These are phyloP conservation scores for Catostomus latipinnis DNA, from an alignment of 2,797 vertebrate species.

Conservation along the genomic window DNA sequence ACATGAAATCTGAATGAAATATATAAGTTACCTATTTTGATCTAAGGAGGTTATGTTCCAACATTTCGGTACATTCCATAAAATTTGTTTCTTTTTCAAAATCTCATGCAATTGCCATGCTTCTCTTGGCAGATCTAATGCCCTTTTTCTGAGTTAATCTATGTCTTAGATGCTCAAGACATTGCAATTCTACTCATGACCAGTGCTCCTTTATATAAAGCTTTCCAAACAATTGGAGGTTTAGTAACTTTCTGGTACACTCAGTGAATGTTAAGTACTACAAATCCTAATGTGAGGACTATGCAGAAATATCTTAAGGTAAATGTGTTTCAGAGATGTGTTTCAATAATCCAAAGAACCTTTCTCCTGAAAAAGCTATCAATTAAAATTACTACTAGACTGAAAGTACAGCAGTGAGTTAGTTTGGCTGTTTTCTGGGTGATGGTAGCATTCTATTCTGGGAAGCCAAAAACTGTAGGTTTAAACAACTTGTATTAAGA, in stretches of 20 bases:
- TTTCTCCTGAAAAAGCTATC: too few species aligned
- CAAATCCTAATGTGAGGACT: too few species aligned
- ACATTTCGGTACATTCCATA: background rate
- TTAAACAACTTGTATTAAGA: too few species aligned
- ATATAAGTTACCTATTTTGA: background rate
- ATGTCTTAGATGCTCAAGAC: background rate
- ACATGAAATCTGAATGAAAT: background rate
- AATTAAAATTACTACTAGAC: too few species aligned
- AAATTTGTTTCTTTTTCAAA: background rate
- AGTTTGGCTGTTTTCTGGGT: too few species aligned
- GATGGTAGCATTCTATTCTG: too few species aligned
- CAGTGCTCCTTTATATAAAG: conserved; percentile 35
- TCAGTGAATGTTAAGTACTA: conserved; percentile 22
- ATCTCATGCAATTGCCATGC: background rate
- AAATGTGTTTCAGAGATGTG: too few species aligned
- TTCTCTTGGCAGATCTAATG: background rate
- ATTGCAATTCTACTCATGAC: conserved; percentile 36
- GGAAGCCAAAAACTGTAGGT: too few species aligned
- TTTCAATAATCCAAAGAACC: too few species aligned
- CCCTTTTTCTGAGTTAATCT: background rate
- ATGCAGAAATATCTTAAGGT: too few species aligned
- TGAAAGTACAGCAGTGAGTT: too few species aligned
- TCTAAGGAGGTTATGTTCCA: background rate
- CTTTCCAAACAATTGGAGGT: conserved; percentile 26
- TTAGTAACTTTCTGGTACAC: conserved; percentile 16